phyloP scores from a whole-genome alignment of 2,113 vertebrate species.

The Neopipo cinnamomea region DNA sequence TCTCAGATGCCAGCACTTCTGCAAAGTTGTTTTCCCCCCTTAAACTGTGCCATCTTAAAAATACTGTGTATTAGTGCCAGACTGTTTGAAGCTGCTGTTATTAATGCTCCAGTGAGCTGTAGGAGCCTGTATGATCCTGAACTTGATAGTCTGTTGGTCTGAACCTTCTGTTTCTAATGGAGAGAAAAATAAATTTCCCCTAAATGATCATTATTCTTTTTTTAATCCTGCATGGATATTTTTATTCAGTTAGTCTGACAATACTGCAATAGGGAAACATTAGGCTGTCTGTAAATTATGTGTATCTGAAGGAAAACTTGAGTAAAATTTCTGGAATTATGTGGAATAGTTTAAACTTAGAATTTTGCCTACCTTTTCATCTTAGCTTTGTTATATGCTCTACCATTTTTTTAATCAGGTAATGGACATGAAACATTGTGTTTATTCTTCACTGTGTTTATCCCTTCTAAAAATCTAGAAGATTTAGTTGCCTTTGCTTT shows the following conservation, averaged over 20 bases:
- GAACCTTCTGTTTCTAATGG: background rate
- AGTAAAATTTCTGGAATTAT: conserved; percentile 41
- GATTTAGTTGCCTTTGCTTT: background rate
- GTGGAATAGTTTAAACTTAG: conserved; percentile 21
- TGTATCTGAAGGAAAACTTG: background rate
- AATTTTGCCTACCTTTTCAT: conserved; percentile 40
- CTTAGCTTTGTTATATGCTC: background rate
- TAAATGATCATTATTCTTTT: background rate
- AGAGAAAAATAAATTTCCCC: background rate
- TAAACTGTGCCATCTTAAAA: background rate
- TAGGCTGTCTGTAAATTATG: background rate
- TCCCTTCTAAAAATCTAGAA: background rate
- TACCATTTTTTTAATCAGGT: background rate
- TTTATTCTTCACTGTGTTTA: background rate
- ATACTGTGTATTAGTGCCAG: conserved; percentile 6
- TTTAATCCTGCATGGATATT: background rate
- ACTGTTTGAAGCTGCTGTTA: conserved; percentile 6
- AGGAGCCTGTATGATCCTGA: background rate
- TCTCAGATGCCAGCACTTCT: conserved; percentile 38
- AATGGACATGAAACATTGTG: background rate
- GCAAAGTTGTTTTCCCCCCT: background rate
- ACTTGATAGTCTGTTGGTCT: background rate
- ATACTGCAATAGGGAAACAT: background rate
- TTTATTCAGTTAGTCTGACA: background rate
- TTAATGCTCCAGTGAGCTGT: background rate